A percentile compares a stretch with the other conserved stretches of the same genome.
Evolutionary conservation across 1,140 invertebrate species (phyloP).

Genomic region (Mercenaria mercenaria): DNA sequence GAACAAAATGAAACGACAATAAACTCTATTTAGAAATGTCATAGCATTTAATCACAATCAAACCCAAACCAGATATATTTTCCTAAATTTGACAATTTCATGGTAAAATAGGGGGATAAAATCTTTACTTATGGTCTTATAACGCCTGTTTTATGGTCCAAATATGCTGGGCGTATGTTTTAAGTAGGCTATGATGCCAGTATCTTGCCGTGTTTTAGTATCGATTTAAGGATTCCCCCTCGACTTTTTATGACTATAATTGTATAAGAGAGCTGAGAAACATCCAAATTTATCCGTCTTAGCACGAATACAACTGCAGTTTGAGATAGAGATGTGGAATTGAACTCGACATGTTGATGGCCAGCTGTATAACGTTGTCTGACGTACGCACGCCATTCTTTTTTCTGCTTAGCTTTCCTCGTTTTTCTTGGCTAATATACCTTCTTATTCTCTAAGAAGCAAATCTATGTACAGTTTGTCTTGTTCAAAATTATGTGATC

Average conservation of each 20-base stretch:
- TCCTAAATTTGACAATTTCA: slow-evolving; percentile 58
- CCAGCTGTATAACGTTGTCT: slow-evolving; percentile 15
- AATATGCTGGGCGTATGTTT: slow-evolving; percentile 35
- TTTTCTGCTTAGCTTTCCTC: background rate
- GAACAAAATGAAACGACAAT: slow-evolving; percentile 34
- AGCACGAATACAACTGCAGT: slow-evolving; percentile 31
- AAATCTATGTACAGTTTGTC: background rate
- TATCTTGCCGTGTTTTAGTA: slow-evolving; percentile 39
- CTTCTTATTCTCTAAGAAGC: background rate
- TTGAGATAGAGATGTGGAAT: slow-evolving; percentile 51
- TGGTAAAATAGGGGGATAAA: slow-evolving; percentile 41
- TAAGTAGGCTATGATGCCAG: slow-evolving; percentile 40
- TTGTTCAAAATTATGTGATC: too few relatives aligned
- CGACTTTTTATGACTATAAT: slow-evolving; percentile 60
- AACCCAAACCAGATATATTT: background rate
- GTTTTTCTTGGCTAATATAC: background rate
- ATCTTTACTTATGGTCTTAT: slow-evolving; percentile 57
- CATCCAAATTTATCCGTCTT: slow-evolving; percentile 56
- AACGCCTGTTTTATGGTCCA: slow-evolving; percentile 46
- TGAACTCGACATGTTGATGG: slow-evolving; percentile 55
- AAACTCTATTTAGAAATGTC: slow-evolving; percentile 26
- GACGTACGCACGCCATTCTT: slow-evolving; percentile 22
- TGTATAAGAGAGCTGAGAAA: slow-evolving; percentile 52
- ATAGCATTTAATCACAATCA: slow-evolving; percentile 49
- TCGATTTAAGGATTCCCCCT: slow-evolving; percentile 63